Conservation (phyloP, 2,113 vertebrate species). For the Galbula dea region DNA sequence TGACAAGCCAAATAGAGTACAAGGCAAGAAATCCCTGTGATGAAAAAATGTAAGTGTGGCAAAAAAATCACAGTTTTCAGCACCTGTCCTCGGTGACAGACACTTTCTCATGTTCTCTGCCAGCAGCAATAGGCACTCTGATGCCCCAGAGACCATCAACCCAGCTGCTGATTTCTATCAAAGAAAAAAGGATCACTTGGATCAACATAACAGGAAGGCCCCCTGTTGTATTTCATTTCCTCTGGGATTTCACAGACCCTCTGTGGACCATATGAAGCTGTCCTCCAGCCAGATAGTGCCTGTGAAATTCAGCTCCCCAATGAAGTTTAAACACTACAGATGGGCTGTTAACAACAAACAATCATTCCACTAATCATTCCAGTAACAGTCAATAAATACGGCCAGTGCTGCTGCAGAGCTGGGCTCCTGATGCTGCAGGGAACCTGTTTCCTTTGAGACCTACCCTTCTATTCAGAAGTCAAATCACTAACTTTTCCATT, state of each 20-base stretch:
- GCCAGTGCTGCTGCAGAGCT: neutral
- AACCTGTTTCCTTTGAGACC: constrained; percentile 56
- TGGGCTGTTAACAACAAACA: constrained; percentile 63
- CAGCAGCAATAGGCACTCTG: constrained; percentile 11
- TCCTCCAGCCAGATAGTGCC: constrained; percentile 45
- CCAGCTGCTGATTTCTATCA: constrained; percentile 41
- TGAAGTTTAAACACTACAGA: constrained; percentile 64
- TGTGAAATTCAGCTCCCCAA: constrained; percentile 48
- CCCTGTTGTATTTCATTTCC: constrained; percentile 65
- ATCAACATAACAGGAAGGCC: constrained; percentile 58
- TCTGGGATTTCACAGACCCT: constrained; percentile 58
- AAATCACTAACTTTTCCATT: constrained; percentile 56
- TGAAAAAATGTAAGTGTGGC: neutral
- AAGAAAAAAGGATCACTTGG: constrained; percentile 33
- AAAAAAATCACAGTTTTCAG: neutral
- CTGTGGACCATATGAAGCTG: constrained; percentile 53
- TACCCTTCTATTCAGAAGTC: constrained; percentile 41
- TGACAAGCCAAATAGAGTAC: neutral
- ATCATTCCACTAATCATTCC: constrained; percentile 58
- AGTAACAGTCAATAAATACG: constrained; percentile 49
- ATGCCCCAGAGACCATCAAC: constrained; percentile 16
- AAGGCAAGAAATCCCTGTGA: neutral
- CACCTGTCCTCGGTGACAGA: neutral
- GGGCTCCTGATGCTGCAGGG: constrained; percentile 16
- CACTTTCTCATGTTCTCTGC: constrained; percentile 22